Evolutionary conservation across 2,888 invertebrate genomes (phyloP).

Genomic region (Orthosia incerta): DNA sequence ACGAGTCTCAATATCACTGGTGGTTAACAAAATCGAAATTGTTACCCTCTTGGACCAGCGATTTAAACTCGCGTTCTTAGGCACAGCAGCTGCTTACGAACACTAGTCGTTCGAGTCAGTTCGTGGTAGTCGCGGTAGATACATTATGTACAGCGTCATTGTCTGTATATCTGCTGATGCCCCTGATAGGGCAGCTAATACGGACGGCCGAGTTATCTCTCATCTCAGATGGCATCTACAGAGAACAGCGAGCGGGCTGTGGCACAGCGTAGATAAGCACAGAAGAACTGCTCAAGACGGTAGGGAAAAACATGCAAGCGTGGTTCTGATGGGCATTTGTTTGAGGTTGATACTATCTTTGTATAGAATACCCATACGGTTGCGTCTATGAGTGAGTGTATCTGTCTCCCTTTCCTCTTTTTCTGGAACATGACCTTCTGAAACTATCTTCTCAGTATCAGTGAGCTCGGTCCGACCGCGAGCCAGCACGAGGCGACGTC

Average conservation of each 20-base stretch:
- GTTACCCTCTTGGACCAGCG: too few relatives aligned
- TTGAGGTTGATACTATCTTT: not conserved
- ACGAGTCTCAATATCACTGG: too few relatives aligned
- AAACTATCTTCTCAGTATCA: not conserved
- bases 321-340: not conserved
- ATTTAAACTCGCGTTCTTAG: not conserved
- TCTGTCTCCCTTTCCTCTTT: not conserved
- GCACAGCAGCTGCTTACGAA: not conserved
- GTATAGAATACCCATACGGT: not conserved
- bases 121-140: constrained; percentile 8
- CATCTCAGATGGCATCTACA: constrained; percentile 57
- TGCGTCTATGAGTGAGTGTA: not conserved
- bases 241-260: constrained; percentile 15
- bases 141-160: constrained; percentile 24
- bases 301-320: not conserved
- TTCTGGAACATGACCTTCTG: constrained; percentile 12
- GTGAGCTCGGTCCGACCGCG: not conserved
- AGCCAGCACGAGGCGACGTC: constrained; percentile 21
- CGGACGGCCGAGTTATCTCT: constrained; percentile 41
- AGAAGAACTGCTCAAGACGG: constrained; percentile 6
- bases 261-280: not conserved
- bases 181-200: constrained; percentile 50
- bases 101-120: not conserved
- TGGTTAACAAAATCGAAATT: too few relatives aligned
- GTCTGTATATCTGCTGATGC: constrained; percentile 48